A percentile compares a stretch with the other conserved stretches of the same genome.
Evolutionary conservation across 2,113 vertebrate genomes (phyloP).

Genomic region (Misgurnus mizolepis): DNA sequence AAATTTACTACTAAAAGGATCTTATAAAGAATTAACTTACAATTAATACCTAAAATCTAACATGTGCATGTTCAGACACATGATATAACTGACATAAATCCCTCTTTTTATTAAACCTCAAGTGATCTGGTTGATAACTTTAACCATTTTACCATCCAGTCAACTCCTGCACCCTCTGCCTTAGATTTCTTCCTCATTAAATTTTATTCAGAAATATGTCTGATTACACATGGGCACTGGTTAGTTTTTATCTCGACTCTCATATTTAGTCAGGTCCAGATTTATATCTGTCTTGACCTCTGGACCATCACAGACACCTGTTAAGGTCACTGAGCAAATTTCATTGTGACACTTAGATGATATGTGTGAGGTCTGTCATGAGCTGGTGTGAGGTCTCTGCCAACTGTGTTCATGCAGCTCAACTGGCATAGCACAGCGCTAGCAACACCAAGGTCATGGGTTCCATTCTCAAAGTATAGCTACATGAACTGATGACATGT

Average conservation of each 20-base stretch:
- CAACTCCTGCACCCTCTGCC: neutral
- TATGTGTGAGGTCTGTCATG: conserved; percentile 38
- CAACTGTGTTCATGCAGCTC: neutral
- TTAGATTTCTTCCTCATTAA: neutral
- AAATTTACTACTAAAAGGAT: too few relatives aligned
- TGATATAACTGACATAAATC: too few relatives aligned
- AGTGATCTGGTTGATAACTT: neutral
- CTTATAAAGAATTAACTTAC: too few relatives aligned
- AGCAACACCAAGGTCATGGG: too few relatives aligned
- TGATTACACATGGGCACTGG: neutral
- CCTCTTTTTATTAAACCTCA: too few relatives aligned
- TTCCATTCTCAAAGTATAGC: too few relatives aligned
- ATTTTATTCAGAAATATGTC: neutral
- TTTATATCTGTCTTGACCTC: neutral
- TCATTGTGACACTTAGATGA: conserved; percentile 39
- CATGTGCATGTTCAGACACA: too few relatives aligned
- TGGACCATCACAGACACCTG: conserved; percentile 51
- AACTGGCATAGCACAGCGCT: too few relatives aligned
- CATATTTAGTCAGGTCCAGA: neutral
- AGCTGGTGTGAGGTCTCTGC: conserved; percentile 44
- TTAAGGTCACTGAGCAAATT: conserved; percentile 48
- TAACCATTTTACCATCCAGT: neutral
- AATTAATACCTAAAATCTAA: too few relatives aligned
- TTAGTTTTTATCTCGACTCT: neutral
- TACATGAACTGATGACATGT: too few relatives aligned